These are phyloP conservation scores for Polypedilum pembai DNA, from an alignment of 1,140 invertebrate genomes.

Conservation along the genomic window DNA sequence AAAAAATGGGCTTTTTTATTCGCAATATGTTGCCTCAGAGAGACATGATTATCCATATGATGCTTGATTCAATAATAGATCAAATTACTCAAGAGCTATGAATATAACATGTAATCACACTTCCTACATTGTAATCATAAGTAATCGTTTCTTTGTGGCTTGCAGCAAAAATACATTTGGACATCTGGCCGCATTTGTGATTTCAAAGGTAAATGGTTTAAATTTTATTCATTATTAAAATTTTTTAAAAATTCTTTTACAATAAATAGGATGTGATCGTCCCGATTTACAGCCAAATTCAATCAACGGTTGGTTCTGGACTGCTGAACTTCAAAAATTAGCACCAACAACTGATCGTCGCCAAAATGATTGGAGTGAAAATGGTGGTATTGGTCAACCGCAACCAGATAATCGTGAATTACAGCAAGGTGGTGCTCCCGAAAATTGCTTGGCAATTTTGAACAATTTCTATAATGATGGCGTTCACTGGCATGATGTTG, in stretches of 20 bases:
- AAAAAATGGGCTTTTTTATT: neutral
- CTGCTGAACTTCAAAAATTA: conserved; percentile 68
- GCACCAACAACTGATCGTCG: conserved; percentile 64
- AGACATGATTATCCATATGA: neutral
- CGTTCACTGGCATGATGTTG: conserved; percentile 77
- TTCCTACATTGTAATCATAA: conserved; percentile 3
- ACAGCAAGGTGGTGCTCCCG: conserved; percentile 65
- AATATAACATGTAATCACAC: neutral
- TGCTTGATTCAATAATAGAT: neutral
- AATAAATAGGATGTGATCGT: conserved; percentile 53
- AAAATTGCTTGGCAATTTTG: conserved; percentile 69
- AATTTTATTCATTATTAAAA: too few species aligned
- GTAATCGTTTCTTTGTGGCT: neutral
- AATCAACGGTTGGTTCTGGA: conserved; percentile 83
- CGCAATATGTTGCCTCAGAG: neutral
- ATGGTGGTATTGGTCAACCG: conserved; percentile 66
- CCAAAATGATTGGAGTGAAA: conserved; percentile 76
- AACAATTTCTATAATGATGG: conserved; percentile 83
- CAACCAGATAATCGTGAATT: conserved; percentile 76
- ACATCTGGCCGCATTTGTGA: conserved; percentile 77
- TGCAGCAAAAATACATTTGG: conserved; percentile 71
- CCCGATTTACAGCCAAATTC: conserved; percentile 66
- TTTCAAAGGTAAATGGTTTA: conserved; percentile 52
- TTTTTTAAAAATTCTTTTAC: too few species aligned
- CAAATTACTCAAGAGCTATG: conserved; percentile 1